Percentiles rank a stretch among this genome's conserved stretches.
phyloP scores from a whole-genome alignment of 2,113 vertebrate genomes.

The Speoplatyrhinus poulsoni region DNA sequence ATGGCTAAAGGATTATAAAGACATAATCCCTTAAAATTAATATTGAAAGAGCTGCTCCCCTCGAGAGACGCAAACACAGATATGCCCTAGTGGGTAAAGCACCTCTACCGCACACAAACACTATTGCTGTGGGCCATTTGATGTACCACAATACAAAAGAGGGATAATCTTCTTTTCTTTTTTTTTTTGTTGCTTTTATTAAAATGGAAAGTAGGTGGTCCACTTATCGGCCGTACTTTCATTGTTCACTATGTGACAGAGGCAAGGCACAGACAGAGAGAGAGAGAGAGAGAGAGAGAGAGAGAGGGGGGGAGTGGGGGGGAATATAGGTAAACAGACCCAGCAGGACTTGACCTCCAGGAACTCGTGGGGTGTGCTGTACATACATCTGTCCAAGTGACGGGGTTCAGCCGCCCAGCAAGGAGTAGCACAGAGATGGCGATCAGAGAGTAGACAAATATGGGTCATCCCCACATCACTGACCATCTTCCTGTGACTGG shows the following conservation, averaged over 20 bases:
- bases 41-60: constrained; percentile 20
- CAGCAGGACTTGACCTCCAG: too few relatives aligned
- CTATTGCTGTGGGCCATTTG: too few relatives aligned
- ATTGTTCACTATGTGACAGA: too few relatives aligned
- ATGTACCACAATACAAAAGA: neutral
- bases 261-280: too few relatives aligned
- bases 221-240: too few relatives aligned
- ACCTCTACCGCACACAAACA: neutral
- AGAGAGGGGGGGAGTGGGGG: too few relatives aligned
- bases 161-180: neutral
- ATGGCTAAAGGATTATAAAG: constrained; percentile 59
- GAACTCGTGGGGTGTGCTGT: too few relatives aligned
- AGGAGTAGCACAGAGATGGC: constrained; percentile 1
- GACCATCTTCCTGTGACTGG: constrained; percentile 3
- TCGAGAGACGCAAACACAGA: neutral
- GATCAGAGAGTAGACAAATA: constrained; percentile 3
- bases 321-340: too few relatives aligned
- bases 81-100: constrained; percentile 22
- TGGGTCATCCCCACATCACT: neutral
- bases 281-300: too few relatives aligned
- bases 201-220: too few relatives aligned
- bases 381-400: too few relatives aligned
- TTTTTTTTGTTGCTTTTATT: neutral
- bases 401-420: constrained; percentile 4
- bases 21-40: constrained; percentile 52